Percentiles rank a stretch among this genome's conserved stretches.
Conservation (phyloP, 2,888 invertebrate species). For the Epiblema foenella region DNA sequence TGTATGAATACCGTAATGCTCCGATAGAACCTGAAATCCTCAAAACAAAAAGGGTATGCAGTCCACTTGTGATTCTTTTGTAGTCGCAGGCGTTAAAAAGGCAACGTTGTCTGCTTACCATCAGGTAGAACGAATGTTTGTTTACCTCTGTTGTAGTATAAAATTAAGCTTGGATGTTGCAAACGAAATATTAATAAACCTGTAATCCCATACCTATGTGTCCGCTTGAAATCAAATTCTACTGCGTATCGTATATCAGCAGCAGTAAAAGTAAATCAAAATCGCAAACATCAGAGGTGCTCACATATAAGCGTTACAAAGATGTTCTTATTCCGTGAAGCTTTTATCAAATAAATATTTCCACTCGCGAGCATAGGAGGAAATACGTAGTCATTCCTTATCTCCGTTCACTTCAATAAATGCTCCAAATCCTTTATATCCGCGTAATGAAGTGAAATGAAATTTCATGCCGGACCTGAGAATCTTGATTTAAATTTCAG, state of each 20-base stretch:
- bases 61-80: too few relatives aligned
- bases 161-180: too few relatives aligned
- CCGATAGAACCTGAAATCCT: too few relatives aligned
- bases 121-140: too few relatives aligned
- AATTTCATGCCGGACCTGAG: slow-evolving; percentile 46
- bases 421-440: slow-evolving; percentile 45
- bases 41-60: too few relatives aligned
- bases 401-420: slow-evolving; percentile 47
- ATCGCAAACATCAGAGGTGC: neutral
- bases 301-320: neutral
- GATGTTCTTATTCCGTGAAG: slow-evolving; percentile 7
- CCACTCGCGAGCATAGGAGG: slow-evolving; percentile 26
- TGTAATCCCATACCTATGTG: too few relatives aligned
- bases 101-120: too few relatives aligned
- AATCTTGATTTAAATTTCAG: slow-evolving; percentile 45
- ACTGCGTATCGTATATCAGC: neutral
- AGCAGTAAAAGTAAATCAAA: neutral
- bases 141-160: too few relatives aligned
- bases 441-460: slow-evolving; percentile 47
- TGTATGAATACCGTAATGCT: too few relatives aligned
- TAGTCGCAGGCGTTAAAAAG: too few relatives aligned
- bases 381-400: slow-evolving; percentile 39
- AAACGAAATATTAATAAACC: too few relatives aligned
- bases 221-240: too few relatives aligned
- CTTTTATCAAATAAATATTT: slow-evolving; percentile 35